Evolutionary conservation across 1,140 invertebrate species (phyloP).

Genomic region (Magallana gigas): DNA sequence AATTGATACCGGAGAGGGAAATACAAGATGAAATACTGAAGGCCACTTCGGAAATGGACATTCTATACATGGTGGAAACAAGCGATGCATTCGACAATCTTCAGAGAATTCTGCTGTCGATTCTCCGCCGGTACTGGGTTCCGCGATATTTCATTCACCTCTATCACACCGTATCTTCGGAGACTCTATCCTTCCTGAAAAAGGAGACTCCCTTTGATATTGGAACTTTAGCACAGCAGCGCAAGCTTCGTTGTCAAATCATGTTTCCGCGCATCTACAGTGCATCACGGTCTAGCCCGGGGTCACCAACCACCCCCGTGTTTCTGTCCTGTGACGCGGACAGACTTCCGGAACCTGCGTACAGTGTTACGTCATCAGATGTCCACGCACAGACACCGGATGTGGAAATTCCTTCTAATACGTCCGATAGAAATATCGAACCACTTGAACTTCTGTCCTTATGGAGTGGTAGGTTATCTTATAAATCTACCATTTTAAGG

Average conservation of each 20-base stretch:
- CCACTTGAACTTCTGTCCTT: constrained; percentile 49
- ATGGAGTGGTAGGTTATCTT: constrained; percentile 53
- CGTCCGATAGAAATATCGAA: constrained; percentile 37
- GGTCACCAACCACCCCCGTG: constrained; percentile 23
- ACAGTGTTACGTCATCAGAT: neutral
- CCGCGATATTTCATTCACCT: constrained; percentile 64
- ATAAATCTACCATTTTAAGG: too few species aligned
- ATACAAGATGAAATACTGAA: constrained; percentile 38
- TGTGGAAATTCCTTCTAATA: neutral
- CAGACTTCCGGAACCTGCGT: constrained; percentile 6
- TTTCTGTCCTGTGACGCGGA: constrained; percentile 42
- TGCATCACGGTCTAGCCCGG: neutral
- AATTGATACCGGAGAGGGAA: constrained; percentile 56
- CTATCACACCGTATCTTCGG: constrained; percentile 42
- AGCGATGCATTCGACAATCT: constrained; percentile 52
- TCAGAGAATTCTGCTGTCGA: constrained; percentile 56
- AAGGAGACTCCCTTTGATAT: constrained; percentile 51
- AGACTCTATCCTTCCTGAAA: constrained; percentile 50
- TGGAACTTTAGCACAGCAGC: constrained; percentile 29
- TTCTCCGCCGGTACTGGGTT: constrained; percentile 63
- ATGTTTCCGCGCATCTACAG: constrained; percentile 60
- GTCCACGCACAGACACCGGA: neutral
- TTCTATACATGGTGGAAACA: constrained; percentile 43
- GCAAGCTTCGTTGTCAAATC: constrained; percentile 47
- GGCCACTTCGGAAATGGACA: neutral